Percentiles rank a stretch among this genome's conserved stretches.
Conservation (phyloP, 2,888 invertebrate genomes). For the Agrilus cyanescens region DNA sequence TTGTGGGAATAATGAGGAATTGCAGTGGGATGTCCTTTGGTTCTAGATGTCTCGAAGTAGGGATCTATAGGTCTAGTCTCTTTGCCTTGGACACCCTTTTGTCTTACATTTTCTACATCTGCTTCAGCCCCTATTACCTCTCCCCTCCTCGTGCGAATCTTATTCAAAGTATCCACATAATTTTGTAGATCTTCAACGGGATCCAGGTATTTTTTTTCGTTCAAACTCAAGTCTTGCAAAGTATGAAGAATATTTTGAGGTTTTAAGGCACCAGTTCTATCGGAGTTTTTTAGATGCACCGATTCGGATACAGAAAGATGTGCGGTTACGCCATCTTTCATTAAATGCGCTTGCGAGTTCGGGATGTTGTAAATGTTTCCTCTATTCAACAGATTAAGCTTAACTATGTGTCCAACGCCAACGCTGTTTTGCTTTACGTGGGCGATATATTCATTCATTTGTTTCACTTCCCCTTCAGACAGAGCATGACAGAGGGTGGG, state of each 20-base stretch:
- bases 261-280: conserved; percentile 13
- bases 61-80: no score
- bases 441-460: conserved; percentile 35
- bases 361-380: conserved; percentile 11
- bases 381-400: conserved; percentile 17
- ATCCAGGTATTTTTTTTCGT: no score
- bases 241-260: no score
- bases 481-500: conserved; percentile 45
- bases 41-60: no score
- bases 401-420: conserved; percentile 31
- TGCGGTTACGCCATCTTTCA: conserved; percentile 22
- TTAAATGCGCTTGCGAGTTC: conserved; percentile 17
- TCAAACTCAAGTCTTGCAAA: conserved; percentile 8
- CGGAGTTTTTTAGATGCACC: conserved; percentile 22
- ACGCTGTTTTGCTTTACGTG: conserved; percentile 32
- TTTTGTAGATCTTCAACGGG: no score
- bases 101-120: no score
- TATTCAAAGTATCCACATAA: no score
- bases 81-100: no score
- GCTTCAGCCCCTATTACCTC: no score
- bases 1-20: no score
- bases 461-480: conserved; percentile 32
- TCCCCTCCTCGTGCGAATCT: no score
- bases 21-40: no score
- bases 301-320: conserved; percentile 26